Percentiles rank a stretch among this genome's conserved stretches.
These are phyloP conservation scores for Drosophila micromelanica DNA, from an alignment of 1,140 invertebrate genomes.

Conservation along the genomic window DNA sequence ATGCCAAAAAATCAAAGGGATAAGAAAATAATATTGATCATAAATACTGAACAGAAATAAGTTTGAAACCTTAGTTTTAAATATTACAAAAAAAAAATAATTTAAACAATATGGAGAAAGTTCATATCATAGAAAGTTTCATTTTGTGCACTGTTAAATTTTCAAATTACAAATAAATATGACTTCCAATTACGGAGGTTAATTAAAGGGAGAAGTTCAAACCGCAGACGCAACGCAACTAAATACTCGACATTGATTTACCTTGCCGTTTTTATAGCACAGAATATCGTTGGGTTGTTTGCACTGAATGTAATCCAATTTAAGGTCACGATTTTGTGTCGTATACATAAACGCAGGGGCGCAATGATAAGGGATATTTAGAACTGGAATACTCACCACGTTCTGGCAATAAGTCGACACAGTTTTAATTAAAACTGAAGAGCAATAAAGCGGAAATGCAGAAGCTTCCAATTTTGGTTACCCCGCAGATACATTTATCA, in stretches of 20 bases:
- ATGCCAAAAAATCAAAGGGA: too few relatives aligned
- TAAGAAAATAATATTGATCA: too few relatives aligned
- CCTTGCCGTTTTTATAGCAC: background rate
- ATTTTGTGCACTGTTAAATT: background rate
- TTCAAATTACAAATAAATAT: background rate
- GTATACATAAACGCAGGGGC: conserved; percentile 2
- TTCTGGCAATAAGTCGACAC: conserved; percentile 9
- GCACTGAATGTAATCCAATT: background rate
- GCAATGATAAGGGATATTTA: conserved; percentile 6
- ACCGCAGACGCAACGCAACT: background rate
- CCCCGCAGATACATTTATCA: background rate
- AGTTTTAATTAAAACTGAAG: conserved; percentile 28
- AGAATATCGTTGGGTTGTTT: too few relatives aligned
- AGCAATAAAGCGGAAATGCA: background rate
- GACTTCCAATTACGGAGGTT: background rate
- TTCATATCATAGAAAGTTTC: too few relatives aligned
- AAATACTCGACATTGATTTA: conserved; percentile 6
- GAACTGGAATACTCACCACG: background rate
- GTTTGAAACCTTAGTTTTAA: too few relatives aligned
- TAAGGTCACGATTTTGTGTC: conserved; percentile 9
- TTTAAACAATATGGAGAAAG: too few relatives aligned
- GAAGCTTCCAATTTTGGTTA: background rate
- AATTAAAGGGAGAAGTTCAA: background rate
- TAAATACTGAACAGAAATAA: too few relatives aligned
- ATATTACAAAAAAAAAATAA: too few relatives aligned